Conservation (phyloP, 2,797 vertebrate genomes). For the Sorex maritimensis region DNA sequence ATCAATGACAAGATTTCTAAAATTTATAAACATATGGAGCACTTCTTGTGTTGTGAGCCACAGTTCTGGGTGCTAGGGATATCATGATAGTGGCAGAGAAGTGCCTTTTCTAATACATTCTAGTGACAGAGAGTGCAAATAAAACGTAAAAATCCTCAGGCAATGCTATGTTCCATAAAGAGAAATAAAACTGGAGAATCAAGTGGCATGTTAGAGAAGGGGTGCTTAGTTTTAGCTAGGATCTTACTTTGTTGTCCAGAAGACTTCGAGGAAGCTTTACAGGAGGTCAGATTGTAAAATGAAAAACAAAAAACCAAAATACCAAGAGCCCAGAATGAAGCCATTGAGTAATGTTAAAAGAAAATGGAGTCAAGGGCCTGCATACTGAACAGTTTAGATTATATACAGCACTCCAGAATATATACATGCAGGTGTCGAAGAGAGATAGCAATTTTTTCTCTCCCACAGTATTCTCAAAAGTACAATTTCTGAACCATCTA, state of each 20-base stretch:
- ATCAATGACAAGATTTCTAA: slow-evolving; percentile 55
- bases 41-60: background rate
- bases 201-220: slow-evolving; percentile 27
- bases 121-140: background rate
- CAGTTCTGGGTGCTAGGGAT: background rate
- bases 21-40: slow-evolving; percentile 51
- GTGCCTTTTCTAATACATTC: slow-evolving; percentile 24
- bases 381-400: background rate
- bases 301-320: background rate
- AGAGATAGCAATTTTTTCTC: background rate
- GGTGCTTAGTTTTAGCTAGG: slow-evolving; percentile 32
- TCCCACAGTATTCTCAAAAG: slow-evolving; percentile 11
- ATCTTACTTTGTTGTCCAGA: background rate
- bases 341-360: background rate
- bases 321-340: slow-evolving; percentile 14
- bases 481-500: slow-evolving; percentile 26
- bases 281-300: no score
- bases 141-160: slow-evolving; percentile 30
- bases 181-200: slow-evolving; percentile 66
- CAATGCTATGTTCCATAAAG: slow-evolving; percentile 46
- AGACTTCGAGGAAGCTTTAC: background rate
- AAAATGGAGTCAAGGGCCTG: background rate
- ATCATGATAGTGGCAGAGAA: background rate
- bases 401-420: background rate
- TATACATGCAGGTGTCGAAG: slow-evolving; percentile 27